These are phyloP conservation scores for Myiothlypis chrysogaster DNA, from an alignment of 2,797 vertebrate genomes.

Conservation along the genomic window DNA sequence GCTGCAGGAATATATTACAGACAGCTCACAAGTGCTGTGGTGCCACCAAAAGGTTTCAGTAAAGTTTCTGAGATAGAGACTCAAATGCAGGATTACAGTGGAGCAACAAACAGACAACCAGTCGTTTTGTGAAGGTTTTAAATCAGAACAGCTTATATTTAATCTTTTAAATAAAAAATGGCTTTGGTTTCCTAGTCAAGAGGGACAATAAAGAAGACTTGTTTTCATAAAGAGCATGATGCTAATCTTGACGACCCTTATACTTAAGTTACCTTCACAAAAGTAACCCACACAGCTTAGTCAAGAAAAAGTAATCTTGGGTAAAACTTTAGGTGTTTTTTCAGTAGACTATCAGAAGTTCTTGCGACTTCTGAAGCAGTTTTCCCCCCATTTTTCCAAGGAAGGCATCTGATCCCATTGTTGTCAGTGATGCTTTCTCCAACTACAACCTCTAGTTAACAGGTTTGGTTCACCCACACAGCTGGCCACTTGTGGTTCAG, in stretches of 20 bases:
- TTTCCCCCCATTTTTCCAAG: background rate
- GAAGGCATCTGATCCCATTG: background rate
- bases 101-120: background rate
- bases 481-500: background rate
- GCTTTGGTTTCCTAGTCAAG: conserved; percentile 19
- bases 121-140: background rate
- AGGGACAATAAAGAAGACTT: background rate
- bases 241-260: background rate
- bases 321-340: background rate
- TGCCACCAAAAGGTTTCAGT: background rate
- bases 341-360: background rate
- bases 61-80: background rate
- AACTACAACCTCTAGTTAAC: background rate
- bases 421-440: background rate
- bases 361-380: background rate
- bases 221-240: background rate
- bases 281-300: background rate
- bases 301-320: background rate
- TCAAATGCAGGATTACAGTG: background rate
- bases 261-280: background rate
- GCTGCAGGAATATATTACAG: background rate
- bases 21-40: background rate
- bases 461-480: background rate
- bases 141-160: conserved; percentile 1
- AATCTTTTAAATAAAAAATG: background rate